Evolutionary conservation across 2,113 vertebrate species (phyloP), one percentile per base, ranked within the genome.

Genomic region (Clinocottus analis): DNA sequence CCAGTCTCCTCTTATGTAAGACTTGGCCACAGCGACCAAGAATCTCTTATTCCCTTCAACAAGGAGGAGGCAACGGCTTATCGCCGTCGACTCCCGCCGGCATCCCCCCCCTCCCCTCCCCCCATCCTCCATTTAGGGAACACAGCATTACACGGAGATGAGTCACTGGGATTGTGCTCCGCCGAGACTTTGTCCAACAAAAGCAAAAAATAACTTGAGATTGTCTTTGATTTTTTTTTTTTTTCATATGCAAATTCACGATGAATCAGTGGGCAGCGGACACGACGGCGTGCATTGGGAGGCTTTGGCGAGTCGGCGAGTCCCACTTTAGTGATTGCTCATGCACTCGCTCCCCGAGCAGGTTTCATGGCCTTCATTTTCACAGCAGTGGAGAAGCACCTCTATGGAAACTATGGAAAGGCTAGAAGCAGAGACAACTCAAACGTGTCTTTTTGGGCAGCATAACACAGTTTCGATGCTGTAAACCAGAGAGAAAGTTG

Each of bases 1-100:
- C 74, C 65, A 82, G 43, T 74, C 62, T 67, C 76, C 65, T 60
- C 63, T 85, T 86, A 89, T 77, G 70, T 68, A 89, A 87, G 47
- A 82, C 83, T 80, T 83, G 84, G 83, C 77, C 66, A 68, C 71
- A 14, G 27, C 62, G 31, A 79, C 53, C 51, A 47, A 71, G 29
- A 53, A 77, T 63, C 80, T 31, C 17, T 59, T 33, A 33, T 63
- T 78, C 78, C 55, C 62, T 63, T 51, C 47, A 55, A 47, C 43
- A 25, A 55, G 59, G 61, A 60, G 21, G 61, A 80, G 56, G 69
- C 23, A 31, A 21, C 39, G 51, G 58, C 75, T 83, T 79, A 85
- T 85, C 87, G 39, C 14, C 9, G 21, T 71, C 55, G 55, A 67
- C 72, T 75, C 35, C 1, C 16, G 35, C 80, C 60, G 47, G 56